Evolutionary conservation across 2,113 vertebrate genomes (phyloP).

Genomic region (Neodon shergylaensis): DNA sequence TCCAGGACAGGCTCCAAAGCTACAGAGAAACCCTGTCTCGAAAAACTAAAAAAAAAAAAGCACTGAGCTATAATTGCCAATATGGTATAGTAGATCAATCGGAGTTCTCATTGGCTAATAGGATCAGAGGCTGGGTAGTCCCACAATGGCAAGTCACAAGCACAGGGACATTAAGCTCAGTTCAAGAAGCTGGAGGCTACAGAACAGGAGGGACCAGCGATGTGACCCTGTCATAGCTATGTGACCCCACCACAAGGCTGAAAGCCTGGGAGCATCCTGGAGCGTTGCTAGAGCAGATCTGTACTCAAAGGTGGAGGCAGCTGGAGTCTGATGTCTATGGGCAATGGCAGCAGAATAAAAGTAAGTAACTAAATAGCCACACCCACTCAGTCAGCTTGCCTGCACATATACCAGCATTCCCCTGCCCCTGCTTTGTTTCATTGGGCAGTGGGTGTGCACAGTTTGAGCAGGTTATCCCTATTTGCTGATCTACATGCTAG

Average conservation of each 20-base stretch:
- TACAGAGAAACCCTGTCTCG: too few relatives aligned
- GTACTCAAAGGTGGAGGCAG: neutral
- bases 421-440: neutral
- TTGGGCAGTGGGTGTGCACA: too few relatives aligned
- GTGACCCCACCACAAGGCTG: neutral
- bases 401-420: neutral
- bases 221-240: too few relatives aligned
- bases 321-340: neutral
- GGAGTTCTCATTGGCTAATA: neutral
- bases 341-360: neutral
- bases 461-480: too few relatives aligned
- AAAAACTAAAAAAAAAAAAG: too few relatives aligned
- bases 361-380: neutral
- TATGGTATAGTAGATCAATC: rapidly evolving
- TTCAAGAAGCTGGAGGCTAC: neutral
- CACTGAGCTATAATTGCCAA: neutral
- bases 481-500: neutral
- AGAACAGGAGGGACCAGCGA: neutral
- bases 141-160: too few relatives aligned
- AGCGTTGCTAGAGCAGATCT: neutral
- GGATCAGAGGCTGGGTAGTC: neutral
- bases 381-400: neutral
- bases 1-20: too few relatives aligned
- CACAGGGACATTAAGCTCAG: neutral
- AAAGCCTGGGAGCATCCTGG: neutral